phyloP scores from a whole-genome alignment of 1,140 invertebrate genomes.

The Campoletis sonorensis region DNA sequence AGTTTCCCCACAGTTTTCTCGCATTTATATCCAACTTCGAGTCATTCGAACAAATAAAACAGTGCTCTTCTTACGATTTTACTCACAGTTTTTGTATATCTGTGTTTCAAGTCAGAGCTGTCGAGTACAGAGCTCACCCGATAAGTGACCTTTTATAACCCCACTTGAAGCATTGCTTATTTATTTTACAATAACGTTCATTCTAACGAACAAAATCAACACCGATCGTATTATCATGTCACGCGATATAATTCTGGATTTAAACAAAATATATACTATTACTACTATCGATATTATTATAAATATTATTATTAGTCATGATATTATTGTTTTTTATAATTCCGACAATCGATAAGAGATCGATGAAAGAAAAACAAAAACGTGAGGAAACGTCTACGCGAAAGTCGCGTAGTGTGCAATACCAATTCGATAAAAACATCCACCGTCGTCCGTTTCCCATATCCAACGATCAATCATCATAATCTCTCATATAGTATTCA shows the following conservation, averaged over 20 bases:
- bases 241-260: not conserved
- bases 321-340: not conserved
- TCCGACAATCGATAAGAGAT: not conserved
- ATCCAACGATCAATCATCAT: constrained; percentile 45
- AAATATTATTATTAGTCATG: too few species aligned
- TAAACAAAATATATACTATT: not conserved
- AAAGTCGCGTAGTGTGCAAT: not conserved
- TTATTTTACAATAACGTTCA: constrained; percentile 72
- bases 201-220: constrained; percentile 49
- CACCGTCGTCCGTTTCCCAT: constrained; percentile 29
- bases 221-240: constrained; percentile 45
- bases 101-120: constrained; percentile 46
- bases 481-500: constrained; percentile 49
- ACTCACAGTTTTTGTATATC: constrained; percentile 34
- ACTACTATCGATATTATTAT: not conserved
- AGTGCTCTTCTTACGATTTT: constrained; percentile 57
- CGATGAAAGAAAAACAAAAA: not conserved
- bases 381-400: not conserved
- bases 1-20: not conserved
- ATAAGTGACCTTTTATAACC: constrained; percentile 67
- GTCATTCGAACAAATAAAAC: constrained; percentile 22
- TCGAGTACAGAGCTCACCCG: constrained; percentile 75
- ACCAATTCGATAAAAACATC: not conserved
- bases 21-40: not conserved
- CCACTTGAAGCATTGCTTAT: constrained; percentile 74